These are phyloP conservation scores for Poeciliopsis retropinna DNA, from an alignment of 2,113 vertebrate genomes.

Conservation along the genomic window DNA sequence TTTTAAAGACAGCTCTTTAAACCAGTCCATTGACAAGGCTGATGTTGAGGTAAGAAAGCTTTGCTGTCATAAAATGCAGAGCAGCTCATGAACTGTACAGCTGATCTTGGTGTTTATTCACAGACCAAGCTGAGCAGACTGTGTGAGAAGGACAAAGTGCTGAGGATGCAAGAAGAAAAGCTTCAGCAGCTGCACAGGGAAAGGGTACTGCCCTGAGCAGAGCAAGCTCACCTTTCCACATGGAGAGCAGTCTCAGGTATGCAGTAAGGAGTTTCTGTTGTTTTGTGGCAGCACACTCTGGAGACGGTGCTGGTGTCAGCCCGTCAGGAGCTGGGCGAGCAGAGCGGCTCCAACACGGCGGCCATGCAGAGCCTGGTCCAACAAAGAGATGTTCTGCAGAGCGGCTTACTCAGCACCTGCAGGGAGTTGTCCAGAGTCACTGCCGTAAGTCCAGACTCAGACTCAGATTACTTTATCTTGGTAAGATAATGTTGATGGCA, in stretches of 20 bases:
- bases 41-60: conserved; percentile 89
- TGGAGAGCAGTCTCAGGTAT: background rate
- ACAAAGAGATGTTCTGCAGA: conserved; percentile 94
- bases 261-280: background rate
- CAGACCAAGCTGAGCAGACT: conserved; percentile 92
- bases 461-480: too few relatives aligned
- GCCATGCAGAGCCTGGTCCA: conserved; percentile 87
- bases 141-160: conserved; percentile 94
- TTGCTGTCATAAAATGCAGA: background rate
- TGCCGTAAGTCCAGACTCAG: conserved; percentile 77
- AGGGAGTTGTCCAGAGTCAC: conserved; percentile 90
- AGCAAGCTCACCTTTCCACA: background rate
- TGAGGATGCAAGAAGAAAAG: conserved; percentile 92
- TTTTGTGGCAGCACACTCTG: conserved; percentile 87
- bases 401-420: conserved; percentile 93
- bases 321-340: conserved; percentile 93
- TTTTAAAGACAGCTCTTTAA: conserved; percentile 81
- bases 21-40: conserved; percentile 84
- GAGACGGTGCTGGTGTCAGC: conserved; percentile 94
- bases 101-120: conserved; percentile 32
- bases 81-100: background rate
- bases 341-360: conserved; percentile 83
- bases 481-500: too few relatives aligned
- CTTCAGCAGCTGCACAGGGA: conserved; percentile 96
- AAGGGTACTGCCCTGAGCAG: conserved; percentile 80